Percentiles rank a stretch among this genome's conserved stretches.
Evolutionary conservation across 2,797 vertebrate genomes (phyloP).

Genomic region (Remorina albescens): DNA sequence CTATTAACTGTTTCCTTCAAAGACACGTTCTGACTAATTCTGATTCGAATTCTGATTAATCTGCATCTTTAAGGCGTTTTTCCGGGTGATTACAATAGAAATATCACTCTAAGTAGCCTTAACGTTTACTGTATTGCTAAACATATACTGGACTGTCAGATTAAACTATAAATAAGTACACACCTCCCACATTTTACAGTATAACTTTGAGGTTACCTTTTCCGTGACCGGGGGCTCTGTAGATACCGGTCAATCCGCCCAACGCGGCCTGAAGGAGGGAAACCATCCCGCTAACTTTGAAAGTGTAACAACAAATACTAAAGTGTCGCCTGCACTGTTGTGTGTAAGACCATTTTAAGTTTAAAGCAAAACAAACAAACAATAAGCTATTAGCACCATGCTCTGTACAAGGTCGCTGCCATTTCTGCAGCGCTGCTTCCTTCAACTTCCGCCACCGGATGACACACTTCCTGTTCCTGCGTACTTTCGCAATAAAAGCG

Average conservation of each 20-base stretch:
- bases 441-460: neutral
- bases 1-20: too few species aligned
- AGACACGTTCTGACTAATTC: too few species aligned
- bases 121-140: neutral
- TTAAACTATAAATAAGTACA: neutral
- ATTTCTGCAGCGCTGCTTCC: slow-evolving; percentile 22
- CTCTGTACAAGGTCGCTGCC: slow-evolving; percentile 77
- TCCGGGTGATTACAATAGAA: too few species aligned
- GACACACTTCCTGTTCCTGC: neutral
- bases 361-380: neutral
- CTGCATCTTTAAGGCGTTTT: too few species aligned
- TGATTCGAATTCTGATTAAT: too few species aligned
- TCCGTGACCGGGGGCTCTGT: slow-evolving; percentile 47
- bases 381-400: slow-evolving; percentile 13
- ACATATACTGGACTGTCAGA: neutral
- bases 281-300: slow-evolving; percentile 63
- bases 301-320: neutral
- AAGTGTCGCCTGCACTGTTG: neutral
- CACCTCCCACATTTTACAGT: rapidly evolving
- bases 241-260: slow-evolving; percentile 56
- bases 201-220: slow-evolving; percentile 67
- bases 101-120: neutral
- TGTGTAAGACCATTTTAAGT: neutral
- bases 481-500: slow-evolving; percentile 57
- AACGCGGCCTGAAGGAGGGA: slow-evolving; percentile 68